Evolutionary conservation across 2,888 invertebrate species (phyloP).

Genomic region (Rhingia rostrata): DNA sequence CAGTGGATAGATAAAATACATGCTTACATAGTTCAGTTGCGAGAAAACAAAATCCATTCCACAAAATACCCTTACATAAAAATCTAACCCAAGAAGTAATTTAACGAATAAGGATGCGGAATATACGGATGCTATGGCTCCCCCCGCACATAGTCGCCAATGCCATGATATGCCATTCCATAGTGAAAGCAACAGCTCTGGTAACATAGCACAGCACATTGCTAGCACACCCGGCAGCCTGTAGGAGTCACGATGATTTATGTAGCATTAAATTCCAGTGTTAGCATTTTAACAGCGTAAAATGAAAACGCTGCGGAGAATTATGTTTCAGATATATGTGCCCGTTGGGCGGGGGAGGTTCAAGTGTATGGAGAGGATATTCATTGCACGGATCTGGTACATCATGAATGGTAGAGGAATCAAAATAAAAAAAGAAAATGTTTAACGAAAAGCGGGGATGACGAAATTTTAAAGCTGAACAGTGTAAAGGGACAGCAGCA

Average conservation of each 20-base stretch:
- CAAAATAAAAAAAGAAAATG: slow-evolving; percentile 27
- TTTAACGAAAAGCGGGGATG: slow-evolving; percentile 5
- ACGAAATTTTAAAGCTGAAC: slow-evolving; percentile 23
- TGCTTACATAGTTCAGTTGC: slow-evolving; percentile 15
- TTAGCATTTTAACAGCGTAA: slow-evolving; percentile 76
- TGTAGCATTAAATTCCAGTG: slow-evolving; percentile 76
- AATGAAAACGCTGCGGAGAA: slow-evolving; percentile 70
- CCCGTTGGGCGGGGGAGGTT: slow-evolving; percentile 15
- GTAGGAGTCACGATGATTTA: slow-evolving; percentile 77
- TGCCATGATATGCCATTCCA: neutral
- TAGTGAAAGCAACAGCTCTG: slow-evolving; percentile 51
- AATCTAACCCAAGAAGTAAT: slow-evolving; percentile 56
- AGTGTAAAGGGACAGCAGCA: neutral
- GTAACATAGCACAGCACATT: slow-evolving; percentile 29
- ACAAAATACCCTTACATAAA: slow-evolving; percentile 43
- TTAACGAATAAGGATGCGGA: slow-evolving; percentile 54
- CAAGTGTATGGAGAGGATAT: slow-evolving; percentile 41
- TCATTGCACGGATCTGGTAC: slow-evolving; percentile 56
- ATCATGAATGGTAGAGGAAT: slow-evolving; percentile 32
- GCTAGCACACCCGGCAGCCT: slow-evolving; percentile 71
- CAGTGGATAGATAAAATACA: slow-evolving; percentile 26
- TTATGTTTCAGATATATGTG: slow-evolving; percentile 65
- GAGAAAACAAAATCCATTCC: slow-evolving; percentile 55
- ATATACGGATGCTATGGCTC: slow-evolving; percentile 26
- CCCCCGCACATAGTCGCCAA: neutral